Percentiles rank a stretch among this genome's conserved stretches.
phyloP scores from a whole-genome alignment of 2,888 invertebrate genomes.

The Pharmacophagus antenor region DNA sequence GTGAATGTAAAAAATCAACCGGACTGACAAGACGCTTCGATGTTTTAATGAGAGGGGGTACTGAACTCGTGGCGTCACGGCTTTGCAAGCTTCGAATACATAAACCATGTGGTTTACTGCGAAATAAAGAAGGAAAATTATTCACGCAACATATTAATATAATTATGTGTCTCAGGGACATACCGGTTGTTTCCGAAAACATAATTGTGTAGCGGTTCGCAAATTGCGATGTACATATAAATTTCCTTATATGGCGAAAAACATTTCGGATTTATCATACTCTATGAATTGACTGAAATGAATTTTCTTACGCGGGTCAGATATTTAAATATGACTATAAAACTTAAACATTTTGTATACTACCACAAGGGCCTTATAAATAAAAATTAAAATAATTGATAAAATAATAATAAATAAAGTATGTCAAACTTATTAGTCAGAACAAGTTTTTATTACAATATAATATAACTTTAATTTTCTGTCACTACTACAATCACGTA shows the following conservation, averaged over 20 bases:
- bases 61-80: slow-evolving; percentile 18
- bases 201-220: neutral
- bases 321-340: no score
- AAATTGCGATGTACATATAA: neutral
- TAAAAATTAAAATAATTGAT: no score
- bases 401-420: no score
- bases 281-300: no score
- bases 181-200: neutral
- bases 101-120: slow-evolving; percentile 14
- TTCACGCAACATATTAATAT: neutral
- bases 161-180: neutral
- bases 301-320: no score
- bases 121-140: slow-evolving; percentile 25
- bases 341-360: no score
- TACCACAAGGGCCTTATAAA: no score
- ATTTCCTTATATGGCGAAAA: neutral
- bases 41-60: slow-evolving; percentile 19
- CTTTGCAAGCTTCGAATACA: neutral
- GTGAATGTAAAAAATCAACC: neutral
- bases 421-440: no score
- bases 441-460: no score
- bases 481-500: no score
- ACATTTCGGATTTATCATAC: no score
- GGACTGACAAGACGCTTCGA: slow-evolving; percentile 7
- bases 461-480: no score